Evolutionary conservation across 2,113 vertebrate genomes (phyloP), one percentile per base, ranked within the genome.

Genomic region (Entomyzon cyanotis): DNA sequence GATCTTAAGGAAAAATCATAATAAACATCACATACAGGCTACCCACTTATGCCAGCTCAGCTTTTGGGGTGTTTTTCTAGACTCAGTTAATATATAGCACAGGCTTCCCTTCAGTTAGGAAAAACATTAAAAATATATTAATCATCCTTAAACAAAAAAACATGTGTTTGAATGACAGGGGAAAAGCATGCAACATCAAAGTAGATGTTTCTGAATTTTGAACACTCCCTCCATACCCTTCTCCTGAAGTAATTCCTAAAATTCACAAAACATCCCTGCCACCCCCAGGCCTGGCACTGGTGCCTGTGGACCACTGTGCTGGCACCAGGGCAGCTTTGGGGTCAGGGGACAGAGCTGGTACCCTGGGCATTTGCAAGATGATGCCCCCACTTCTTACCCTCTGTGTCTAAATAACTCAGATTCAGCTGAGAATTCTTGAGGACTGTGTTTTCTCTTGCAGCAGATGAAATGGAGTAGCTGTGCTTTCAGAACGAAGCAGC

Each of bases 111-210:
- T 93, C 92, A 93, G 93, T 90, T 89, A 93, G 83, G 86, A 79
- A 89, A 93, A 93, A 92, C 92, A 96, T 96, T 96, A 96, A 95
- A 95, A 95, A 90, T 93, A 47, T 95, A 96, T 97, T 96, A 95
- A 96, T 96, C 93, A 96, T 95, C 80, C 88, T 97, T 96, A 96
- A 96, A 95, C 90, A 97, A 97, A 96, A 96, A 96, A 90, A 0
- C 93, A 96, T 84, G 69, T 84, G 88, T 84, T 82, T 96, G 93
- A 94, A 94, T 96, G 93, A 89, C 96, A 94, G 49, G 83, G 50
- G 33, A 31, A 88, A 92, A 71, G 56, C 39, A 2, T 73, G 73
- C 56, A 82, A 76, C 73, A 90, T 90, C 90, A 87, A 84, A 93
- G 73, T 76, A 35, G 58, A 68, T 55, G 53, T 71, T 87, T 78